Percentiles rank a stretch among this genome's conserved stretches.
Evolutionary conservation across 2,113 vertebrate genomes (phyloP).

Genomic region (Eurypyga helias): DNA sequence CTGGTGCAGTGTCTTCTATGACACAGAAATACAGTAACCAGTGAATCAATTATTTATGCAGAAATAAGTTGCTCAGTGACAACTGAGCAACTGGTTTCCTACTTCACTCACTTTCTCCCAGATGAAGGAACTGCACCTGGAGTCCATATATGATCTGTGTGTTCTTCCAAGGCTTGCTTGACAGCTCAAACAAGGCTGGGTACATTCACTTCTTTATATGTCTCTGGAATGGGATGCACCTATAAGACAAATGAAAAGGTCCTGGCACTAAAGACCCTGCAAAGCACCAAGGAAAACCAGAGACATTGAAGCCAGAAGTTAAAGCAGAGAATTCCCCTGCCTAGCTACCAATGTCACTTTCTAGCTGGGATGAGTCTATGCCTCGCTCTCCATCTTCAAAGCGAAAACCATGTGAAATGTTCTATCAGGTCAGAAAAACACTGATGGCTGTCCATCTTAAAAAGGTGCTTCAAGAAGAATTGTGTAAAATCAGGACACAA

Average conservation of each 20-base stretch:
- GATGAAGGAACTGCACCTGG: not conserved
- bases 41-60: not conserved
- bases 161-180: not conserved
- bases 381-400: not conserved
- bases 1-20: not conserved
- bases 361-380: not conserved
- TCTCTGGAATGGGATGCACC: not conserved
- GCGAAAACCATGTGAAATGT: not conserved
- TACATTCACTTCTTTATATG: fast-evolving
- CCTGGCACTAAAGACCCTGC: not conserved
- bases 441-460: not conserved
- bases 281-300: not conserved
- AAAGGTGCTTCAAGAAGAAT: not conserved
- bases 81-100: fast-evolving
- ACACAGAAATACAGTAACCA: not conserved
- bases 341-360: not conserved
- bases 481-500: not conserved
- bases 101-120: not conserved
- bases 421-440: not conserved
- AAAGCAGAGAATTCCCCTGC: not conserved
- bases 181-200: not conserved
- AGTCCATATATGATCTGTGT: fast-evolving
- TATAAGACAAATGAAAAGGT: not conserved
- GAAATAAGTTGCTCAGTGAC: not conserved
- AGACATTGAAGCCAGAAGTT: not conserved